phyloP scores from a whole-genome alignment of 2,797 vertebrate genomes.

The Siniperca obscura region DNA sequence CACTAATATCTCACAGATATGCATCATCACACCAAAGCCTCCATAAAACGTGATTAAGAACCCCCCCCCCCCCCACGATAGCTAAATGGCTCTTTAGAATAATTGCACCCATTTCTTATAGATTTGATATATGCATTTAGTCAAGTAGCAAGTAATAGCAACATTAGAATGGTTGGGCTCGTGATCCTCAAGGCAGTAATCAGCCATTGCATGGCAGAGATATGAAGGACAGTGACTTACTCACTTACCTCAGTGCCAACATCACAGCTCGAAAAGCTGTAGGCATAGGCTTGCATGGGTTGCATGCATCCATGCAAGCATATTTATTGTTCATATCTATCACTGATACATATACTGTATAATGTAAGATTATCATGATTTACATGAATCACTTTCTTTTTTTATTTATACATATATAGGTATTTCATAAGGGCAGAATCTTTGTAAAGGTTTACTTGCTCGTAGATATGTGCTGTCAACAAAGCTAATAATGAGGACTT shows the following conservation, averaged over 20 bases:
- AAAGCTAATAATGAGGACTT: background rate
- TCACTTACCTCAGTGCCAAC: constrained; percentile 3
- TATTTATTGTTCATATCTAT: background rate
- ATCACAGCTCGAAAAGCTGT: background rate
- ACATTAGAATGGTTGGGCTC: constrained; percentile 52
- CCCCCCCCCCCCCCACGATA: constrained; percentile 39
- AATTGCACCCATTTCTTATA: constrained; percentile 64
- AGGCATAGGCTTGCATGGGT: background rate
- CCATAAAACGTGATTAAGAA: constrained; percentile 64
- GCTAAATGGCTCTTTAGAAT: constrained; percentile 75
- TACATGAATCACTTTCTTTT: background rate
- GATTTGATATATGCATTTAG: constrained; percentile 74
- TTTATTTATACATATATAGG: background rate
- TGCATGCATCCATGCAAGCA: background rate
- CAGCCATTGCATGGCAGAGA: constrained; percentile 26
- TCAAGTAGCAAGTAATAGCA: constrained; percentile 65
- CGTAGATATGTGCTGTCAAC: constrained; percentile 2
- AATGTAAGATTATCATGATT: background rate
- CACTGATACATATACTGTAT: background rate
- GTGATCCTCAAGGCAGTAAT: constrained; percentile 50
- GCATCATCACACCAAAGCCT: constrained; percentile 67
- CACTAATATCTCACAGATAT: constrained; percentile 72
- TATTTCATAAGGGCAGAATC: background rate
- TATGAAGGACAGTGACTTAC: constrained; percentile 28
- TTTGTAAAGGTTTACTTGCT: constrained; percentile 1